Percentiles rank a stretch among this genome's conserved stretches.
phyloP scores from a whole-genome alignment of 2,113 vertebrate genomes.

The Phoenicopterus ruber region DNA sequence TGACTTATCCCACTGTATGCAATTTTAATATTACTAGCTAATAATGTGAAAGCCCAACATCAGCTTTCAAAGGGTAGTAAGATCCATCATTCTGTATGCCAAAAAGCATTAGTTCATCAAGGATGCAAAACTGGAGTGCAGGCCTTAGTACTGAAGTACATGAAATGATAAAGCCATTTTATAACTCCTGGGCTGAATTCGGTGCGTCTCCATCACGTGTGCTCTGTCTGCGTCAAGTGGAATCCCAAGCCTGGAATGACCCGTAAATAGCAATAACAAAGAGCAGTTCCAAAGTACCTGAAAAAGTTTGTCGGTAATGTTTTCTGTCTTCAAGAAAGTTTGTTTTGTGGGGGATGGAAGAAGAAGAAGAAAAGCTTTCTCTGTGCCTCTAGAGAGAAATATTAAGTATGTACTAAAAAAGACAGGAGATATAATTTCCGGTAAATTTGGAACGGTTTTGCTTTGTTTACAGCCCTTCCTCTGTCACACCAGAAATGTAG shows the following conservation, averaged over 20 bases:
- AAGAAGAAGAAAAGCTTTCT: background rate
- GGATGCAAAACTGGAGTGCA: background rate
- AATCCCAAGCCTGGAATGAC: background rate
- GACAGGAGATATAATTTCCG: background rate
- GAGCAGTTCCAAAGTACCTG: background rate
- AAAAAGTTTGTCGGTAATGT: background rate
- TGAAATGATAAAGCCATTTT: background rate
- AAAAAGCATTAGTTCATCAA: background rate
- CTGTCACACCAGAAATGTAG: background rate
- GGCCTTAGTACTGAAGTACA: background rate
- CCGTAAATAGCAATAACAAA: background rate
- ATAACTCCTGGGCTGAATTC: background rate
- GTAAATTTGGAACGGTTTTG: background rate
- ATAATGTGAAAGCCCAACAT: background rate
- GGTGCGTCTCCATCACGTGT: fast-evolving
- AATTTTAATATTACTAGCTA: background rate
- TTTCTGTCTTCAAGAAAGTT: background rate
- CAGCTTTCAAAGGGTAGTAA: background rate
- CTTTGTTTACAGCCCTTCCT: background rate
- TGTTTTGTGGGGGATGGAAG: background rate
- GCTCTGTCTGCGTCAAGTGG: background rate
- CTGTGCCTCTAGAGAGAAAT: background rate
- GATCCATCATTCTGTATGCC: background rate
- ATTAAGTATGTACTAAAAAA: background rate
- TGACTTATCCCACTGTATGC: background rate